A percentile compares a stretch with the other conserved stretches of the same genome.
Conservation (phyloP, 2,888 invertebrate genomes). For the Oegoconia quadripuncta region DNA sequence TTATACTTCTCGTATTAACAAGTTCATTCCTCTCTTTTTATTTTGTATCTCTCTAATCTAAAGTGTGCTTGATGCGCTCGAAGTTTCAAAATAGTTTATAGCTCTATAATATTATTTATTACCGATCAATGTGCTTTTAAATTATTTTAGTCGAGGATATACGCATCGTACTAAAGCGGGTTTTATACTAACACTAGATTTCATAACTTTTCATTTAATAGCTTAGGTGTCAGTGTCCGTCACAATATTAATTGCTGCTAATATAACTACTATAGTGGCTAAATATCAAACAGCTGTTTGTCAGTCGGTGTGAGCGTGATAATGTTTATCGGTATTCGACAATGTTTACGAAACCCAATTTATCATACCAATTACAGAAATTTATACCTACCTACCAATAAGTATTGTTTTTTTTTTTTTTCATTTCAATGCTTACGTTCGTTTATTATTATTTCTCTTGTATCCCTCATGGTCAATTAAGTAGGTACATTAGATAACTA, state of each 20-base stretch:
- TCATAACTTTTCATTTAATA: too few relatives aligned
- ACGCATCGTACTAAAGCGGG: not conserved
- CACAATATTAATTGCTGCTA: not conserved
- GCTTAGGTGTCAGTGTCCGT: not conserved
- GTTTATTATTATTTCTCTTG: slow-evolving; percentile 12
- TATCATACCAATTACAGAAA: slow-evolving; percentile 10
- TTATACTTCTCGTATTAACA: too few relatives aligned
- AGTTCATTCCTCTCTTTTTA: too few relatives aligned
- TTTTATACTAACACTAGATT: not conserved
- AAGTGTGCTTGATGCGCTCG: not conserved
- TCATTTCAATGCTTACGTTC: slow-evolving; percentile 5
- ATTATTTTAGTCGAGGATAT: slow-evolving; percentile 5
- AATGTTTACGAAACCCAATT: slow-evolving; percentile 9
- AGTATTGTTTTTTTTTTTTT: slow-evolving; percentile 11
- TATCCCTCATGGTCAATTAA: slow-evolving; percentile 14
- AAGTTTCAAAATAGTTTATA: not conserved
- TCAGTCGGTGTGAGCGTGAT: slow-evolving; percentile 2
- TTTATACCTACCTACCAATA: slow-evolving; percentile 10
- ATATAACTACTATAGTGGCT: not conserved
- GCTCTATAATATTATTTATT: not conserved
- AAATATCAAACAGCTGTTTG: not conserved
- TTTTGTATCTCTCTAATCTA: too few relatives aligned
- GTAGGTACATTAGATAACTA: slow-evolving; percentile 1
- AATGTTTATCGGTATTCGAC: not conserved
- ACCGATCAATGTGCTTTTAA: slow-evolving; percentile 2